Conservation (phyloP, 1,140 invertebrate genomes). For the Mizuhopecten yessoensis region DNA sequence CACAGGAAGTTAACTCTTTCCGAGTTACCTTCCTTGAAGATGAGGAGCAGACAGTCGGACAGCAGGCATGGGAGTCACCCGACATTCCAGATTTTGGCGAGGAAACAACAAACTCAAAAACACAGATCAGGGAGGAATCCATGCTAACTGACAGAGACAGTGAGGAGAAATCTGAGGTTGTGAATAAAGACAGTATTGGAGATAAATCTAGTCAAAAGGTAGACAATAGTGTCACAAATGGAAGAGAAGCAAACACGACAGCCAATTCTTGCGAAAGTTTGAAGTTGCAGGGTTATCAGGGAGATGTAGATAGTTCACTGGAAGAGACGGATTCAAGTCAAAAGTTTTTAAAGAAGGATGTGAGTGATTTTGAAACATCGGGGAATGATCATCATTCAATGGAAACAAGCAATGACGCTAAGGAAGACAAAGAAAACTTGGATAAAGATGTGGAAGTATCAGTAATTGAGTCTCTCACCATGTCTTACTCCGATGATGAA, state of each 20-base stretch:
- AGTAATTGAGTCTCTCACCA: neutral
- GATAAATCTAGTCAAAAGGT: neutral
- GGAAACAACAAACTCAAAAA: constrained; percentile 43
- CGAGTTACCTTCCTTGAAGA: constrained; percentile 62
- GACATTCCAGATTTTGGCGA: constrained; percentile 32
- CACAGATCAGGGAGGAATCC: neutral
- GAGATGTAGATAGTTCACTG: neutral
- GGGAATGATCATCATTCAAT: neutral
- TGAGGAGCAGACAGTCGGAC: constrained; percentile 60
- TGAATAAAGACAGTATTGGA: neutral
- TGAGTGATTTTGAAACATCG: neutral
- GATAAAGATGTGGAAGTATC: neutral
- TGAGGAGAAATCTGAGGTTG: neutral
- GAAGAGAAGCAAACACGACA: neutral
- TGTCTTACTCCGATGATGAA: neutral
- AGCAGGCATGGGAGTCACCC: constrained; percentile 45
- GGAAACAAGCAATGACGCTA: neutral
- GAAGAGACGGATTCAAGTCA: constrained; percentile 22
- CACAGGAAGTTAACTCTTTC: constrained; percentile 45
- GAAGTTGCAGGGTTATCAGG: neutral
- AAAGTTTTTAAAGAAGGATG: neutral
- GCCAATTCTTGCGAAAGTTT: neutral
- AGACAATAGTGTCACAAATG: neutral
- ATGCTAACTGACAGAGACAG: neutral
- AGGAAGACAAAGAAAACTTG: neutral